phyloP scores from a whole-genome alignment of 2,888 invertebrate species.

The Sinopyrophorus schimmeli region DNA sequence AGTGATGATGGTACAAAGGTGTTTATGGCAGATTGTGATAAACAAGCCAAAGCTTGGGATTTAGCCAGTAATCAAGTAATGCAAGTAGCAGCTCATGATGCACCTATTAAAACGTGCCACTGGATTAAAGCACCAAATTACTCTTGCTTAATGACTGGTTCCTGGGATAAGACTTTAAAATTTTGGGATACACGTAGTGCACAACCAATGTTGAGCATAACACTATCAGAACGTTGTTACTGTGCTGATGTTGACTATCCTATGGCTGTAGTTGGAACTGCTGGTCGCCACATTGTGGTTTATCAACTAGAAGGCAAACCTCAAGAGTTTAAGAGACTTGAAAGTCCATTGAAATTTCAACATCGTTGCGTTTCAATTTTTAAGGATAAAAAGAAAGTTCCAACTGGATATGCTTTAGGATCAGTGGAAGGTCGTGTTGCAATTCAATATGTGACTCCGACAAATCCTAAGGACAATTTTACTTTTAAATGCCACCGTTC shows the following conservation, averaged over 20 bases:
- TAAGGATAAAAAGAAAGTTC: slow-evolving; percentile 88
- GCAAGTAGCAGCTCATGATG: slow-evolving; percentile 94
- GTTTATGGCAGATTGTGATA: slow-evolving; percentile 90
- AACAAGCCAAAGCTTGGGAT: slow-evolving; percentile 94
- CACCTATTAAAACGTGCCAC: slow-evolving; percentile 94
- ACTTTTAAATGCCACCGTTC: slow-evolving; percentile 99
- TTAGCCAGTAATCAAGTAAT: slow-evolving; percentile 85
- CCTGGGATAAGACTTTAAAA: slow-evolving; percentile 98
- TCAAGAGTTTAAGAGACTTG: slow-evolving; percentile 89
- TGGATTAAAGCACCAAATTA: slow-evolving; percentile 96
- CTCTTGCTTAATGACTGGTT: slow-evolving; percentile 97
- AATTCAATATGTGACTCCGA: slow-evolving; percentile 94
- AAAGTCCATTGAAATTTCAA: slow-evolving; percentile 91
- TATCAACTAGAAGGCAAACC: slow-evolving; percentile 95
- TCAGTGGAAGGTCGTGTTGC: slow-evolving; percentile 98
- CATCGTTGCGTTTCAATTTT: slow-evolving; percentile 96
- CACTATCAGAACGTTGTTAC: slow-evolving; percentile 91
- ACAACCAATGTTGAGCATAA: slow-evolving; percentile 86
- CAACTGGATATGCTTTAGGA: slow-evolving; percentile 93
- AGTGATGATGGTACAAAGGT: slow-evolving; percentile 73
- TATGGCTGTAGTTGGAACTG: slow-evolving; percentile 98
- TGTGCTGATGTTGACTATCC: slow-evolving; percentile 98
- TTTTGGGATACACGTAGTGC: slow-evolving; percentile 97
- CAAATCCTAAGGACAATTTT: slow-evolving; percentile 97
- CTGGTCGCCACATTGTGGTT: slow-evolving; percentile 86